Percentiles rank a stretch among this genome's conserved stretches.
Evolutionary conservation across 2,113 vertebrate species (phyloP).

Genomic region (Aegotheles bennettii): DNA sequence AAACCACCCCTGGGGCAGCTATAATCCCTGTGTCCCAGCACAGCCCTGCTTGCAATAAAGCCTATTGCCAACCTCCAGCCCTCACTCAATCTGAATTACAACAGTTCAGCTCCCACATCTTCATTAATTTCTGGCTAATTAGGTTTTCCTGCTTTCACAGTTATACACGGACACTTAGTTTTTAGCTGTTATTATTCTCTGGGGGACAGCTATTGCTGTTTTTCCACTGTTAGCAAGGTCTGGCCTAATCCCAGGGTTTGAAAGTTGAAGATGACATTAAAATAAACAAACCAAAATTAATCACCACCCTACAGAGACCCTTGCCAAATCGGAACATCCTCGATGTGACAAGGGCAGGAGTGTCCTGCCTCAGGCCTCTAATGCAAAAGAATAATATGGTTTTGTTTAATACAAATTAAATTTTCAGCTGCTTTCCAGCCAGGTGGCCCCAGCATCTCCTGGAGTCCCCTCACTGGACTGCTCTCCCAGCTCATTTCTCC

Average conservation of each 20-base stretch:
- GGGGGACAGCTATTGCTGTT: rapidly evolving
- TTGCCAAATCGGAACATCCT: not conserved
- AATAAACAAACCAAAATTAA: not conserved
- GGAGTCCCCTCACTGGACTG: too few relatives aligned
- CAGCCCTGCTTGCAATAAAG: not conserved
- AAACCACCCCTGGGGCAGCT: too few relatives aligned
- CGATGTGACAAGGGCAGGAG: rapidly evolving
- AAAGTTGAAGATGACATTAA: not conserved
- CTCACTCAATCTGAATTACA: rapidly evolving
- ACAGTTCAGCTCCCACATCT: not conserved
- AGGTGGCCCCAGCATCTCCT: not conserved
- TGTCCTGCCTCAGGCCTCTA: not conserved
- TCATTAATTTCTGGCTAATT: not conserved
- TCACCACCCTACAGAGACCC: not conserved
- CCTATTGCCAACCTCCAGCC: not conserved
- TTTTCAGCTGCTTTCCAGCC: not conserved
- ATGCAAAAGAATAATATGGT: not conserved
- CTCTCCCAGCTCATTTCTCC: too few relatives aligned
- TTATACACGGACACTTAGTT: not conserved
- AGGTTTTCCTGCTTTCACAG: not conserved
- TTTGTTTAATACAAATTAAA: not conserved
- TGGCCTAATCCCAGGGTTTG: not conserved
- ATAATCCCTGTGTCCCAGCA: too few relatives aligned
- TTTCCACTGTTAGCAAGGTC: not conserved
- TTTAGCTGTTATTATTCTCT: not conserved